A percentile compares a stretch with the other conserved stretches of the same genome.
These are phyloP conservation scores for Morpho deidamia DNA, from an alignment of 2,888 invertebrate genomes.

Conservation along the genomic window DNA sequence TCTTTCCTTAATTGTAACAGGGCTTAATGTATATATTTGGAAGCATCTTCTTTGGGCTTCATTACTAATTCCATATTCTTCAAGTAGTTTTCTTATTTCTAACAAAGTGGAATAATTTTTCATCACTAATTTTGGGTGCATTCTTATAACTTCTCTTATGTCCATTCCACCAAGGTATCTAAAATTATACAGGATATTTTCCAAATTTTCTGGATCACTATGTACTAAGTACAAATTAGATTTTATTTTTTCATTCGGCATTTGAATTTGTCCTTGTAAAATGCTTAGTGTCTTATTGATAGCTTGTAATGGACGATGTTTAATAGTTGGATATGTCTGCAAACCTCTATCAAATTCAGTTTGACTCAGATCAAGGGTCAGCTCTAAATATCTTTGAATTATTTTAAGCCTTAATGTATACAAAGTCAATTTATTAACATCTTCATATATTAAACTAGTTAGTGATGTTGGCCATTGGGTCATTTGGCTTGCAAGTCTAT, in stretches of 20 bases:
- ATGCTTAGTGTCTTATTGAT: conserved; percentile 59
- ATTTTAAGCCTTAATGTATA: conserved; percentile 56
- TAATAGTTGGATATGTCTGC: conserved; percentile 63
- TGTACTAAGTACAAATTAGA: conserved; percentile 63
- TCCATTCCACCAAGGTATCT: conserved; percentile 59
- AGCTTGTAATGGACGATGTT: conserved; percentile 58
- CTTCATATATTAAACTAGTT: conserved; percentile 54
- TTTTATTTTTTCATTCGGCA: conserved; percentile 60
- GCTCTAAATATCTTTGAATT: conserved; percentile 62
- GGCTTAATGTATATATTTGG: conserved; percentile 53
- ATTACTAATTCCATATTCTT: conserved; percentile 52
- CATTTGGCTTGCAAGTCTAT: conserved; percentile 58
- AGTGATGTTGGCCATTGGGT: conserved; percentile 71
- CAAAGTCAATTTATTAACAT: conserved; percentile 47
- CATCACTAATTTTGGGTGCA: conserved; percentile 59
- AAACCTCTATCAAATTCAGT: conserved; percentile 59
- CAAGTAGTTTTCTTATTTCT: conserved; percentile 51
- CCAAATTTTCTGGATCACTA: conserved; percentile 62
- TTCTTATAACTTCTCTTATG: conserved; percentile 61
- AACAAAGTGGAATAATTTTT: conserved; percentile 46
- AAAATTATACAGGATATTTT: conserved; percentile 49
- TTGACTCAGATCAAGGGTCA: conserved; percentile 52
- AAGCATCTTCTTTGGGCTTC: conserved; percentile 68
- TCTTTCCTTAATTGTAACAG: conserved; percentile 53
- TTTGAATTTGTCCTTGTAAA: conserved; percentile 50